Percentiles rank a stretch among this genome's conserved stretches.
Conservation (phyloP, 1,140 invertebrate species). For the Vanessa tameamea region DNA sequence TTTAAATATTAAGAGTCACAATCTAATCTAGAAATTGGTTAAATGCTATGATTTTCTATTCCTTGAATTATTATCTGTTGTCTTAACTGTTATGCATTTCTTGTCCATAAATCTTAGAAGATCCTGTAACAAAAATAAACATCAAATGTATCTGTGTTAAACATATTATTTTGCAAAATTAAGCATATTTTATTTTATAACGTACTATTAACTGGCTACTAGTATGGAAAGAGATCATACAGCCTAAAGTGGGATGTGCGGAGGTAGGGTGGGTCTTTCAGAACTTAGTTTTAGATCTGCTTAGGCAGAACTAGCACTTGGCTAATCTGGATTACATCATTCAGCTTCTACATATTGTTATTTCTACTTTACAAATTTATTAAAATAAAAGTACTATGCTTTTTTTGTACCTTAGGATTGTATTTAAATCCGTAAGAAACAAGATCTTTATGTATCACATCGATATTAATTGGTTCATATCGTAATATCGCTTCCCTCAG, state of each 20-base stretch:
- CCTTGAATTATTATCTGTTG: constrained; percentile 61
- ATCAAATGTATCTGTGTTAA: constrained; percentile 10
- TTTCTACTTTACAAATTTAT: neutral
- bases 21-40: neutral
- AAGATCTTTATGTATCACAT: constrained; percentile 78
- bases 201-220: no score
- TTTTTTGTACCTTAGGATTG: constrained; percentile 78
- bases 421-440: constrained; percentile 78
- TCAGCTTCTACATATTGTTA: no score
- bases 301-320: no score
- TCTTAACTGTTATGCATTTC: constrained; percentile 82
- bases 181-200: no score
- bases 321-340: no score
- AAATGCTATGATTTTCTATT: constrained; percentile 46
- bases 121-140: constrained; percentile 73
- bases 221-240: no score
- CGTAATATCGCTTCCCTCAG: constrained; percentile 78
- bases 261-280: no score
- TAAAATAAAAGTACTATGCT: constrained; percentile 9
- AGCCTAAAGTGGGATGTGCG: no score
- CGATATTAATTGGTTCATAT: constrained; percentile 82
- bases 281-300: no score
- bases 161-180: no score
- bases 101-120: constrained; percentile 81
- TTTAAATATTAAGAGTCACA: constrained; percentile 1